phyloP scores from a whole-genome alignment of 2,888 invertebrate genomes.

The Lochmaea capreae region DNA sequence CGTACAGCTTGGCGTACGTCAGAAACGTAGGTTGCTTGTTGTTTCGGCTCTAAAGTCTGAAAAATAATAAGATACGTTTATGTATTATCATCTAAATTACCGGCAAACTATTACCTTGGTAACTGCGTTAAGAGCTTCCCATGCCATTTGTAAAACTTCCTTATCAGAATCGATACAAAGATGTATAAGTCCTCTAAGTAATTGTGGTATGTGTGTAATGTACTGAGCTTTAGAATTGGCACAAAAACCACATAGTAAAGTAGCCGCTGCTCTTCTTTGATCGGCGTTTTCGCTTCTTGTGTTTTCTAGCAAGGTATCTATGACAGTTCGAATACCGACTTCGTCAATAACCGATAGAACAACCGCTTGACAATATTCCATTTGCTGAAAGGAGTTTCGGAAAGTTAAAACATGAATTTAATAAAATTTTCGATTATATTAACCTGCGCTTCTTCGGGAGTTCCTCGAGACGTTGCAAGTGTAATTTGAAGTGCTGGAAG shows the following conservation, averaged over 20 bases:
- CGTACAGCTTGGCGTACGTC: conserved; percentile 94
- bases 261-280: conserved; percentile 84
- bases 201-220: conserved; percentile 86
- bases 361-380: conserved; percentile 93
- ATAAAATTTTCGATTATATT: conserved; percentile 3
- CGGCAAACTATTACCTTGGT: conserved; percentile 72
- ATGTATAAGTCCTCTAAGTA: conserved; percentile 87
- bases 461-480: conserved; percentile 76
- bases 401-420: conserved; percentile 1
- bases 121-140: conserved; percentile 92
- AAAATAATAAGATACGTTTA: conserved; percentile 41
- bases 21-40: conserved; percentile 86
- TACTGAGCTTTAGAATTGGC: conserved; percentile 90
- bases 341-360: conserved; percentile 92
- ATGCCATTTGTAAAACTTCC: conserved; percentile 85
- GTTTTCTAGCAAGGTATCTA: conserved; percentile 86
- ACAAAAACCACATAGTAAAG: conserved; percentile 91
- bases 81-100: background rate
- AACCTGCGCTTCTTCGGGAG: conserved; percentile 59
- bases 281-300: conserved; percentile 74
- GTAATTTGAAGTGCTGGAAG: conserved; percentile 89
- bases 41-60: conserved; percentile 82
- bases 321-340: conserved; percentile 85
- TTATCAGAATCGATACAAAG: conserved; percentile 86
- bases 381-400: conserved; percentile 69